A percentile compares a stretch with the other conserved stretches of the same genome.
phyloP scores from a whole-genome alignment of 2,888 invertebrate species.

The Aleiodes alternator region DNA sequence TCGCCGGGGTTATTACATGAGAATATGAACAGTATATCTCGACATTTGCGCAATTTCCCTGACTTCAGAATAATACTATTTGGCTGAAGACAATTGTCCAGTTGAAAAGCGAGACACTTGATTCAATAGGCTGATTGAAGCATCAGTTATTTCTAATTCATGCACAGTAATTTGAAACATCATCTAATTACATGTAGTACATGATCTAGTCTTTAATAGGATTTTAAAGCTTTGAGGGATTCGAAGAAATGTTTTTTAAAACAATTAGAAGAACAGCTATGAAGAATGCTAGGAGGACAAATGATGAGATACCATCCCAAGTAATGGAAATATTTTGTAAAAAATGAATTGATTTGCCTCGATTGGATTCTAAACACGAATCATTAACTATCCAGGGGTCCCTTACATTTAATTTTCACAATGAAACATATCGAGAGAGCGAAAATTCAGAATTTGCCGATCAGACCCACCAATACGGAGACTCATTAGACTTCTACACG shows the following conservation, averaged over 20 bases:
- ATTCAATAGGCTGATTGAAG: conserved; percentile 51
- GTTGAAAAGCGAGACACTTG: conserved; percentile 58
- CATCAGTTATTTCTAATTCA: conserved; percentile 63
- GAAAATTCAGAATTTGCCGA: too few species aligned
- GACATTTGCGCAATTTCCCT: conserved; percentile 42
- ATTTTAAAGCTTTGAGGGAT: neutral
- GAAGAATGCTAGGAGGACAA: too few species aligned
- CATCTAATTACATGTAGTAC: conserved; percentile 6
- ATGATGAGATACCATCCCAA: too few species aligned
- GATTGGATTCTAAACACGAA: too few species aligned
- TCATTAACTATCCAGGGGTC: too few species aligned
- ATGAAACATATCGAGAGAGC: too few species aligned
- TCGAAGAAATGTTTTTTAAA: neutral
- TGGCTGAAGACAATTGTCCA: conserved; percentile 63
- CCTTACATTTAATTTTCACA: too few species aligned
- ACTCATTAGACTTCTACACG: too few species aligned
- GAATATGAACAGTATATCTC: conserved; percentile 4
- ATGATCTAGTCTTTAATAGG: neutral
- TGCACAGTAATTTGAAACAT: conserved; percentile 57
- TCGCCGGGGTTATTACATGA: conserved; percentile 14
- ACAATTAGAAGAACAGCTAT: neutral
- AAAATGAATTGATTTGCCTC: too few species aligned
- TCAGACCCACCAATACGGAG: too few species aligned
- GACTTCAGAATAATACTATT: conserved; percentile 36
- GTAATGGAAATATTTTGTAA: too few species aligned